phyloP scores from a whole-genome alignment of 2,888 invertebrate genomes.

The Euspilapteryx auroguttella region DNA sequence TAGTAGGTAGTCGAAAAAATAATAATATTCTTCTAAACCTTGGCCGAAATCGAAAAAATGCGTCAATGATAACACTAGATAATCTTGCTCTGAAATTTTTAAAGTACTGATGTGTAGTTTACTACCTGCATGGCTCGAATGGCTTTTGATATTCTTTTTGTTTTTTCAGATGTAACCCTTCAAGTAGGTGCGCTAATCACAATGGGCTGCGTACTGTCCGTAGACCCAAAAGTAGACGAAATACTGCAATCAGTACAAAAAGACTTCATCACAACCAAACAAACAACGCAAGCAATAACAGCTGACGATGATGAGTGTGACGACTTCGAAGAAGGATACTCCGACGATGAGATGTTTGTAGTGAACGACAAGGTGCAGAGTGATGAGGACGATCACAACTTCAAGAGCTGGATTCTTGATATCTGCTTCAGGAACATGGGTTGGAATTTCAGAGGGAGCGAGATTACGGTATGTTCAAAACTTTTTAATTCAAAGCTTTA shows the following conservation, averaged over 20 bases:
- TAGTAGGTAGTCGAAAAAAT: no score
- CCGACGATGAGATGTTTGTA: conserved; percentile 39
- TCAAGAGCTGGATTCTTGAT: conserved; percentile 64
- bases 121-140: background rate
- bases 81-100: no score
- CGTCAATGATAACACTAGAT: no score
- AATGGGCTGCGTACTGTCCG: conserved; percentile 70
- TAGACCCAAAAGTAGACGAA: conserved; percentile 67
- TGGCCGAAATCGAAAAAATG: no score
- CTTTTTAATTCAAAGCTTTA: no score
- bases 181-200: conserved; percentile 75
- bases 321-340: conserved; percentile 48
- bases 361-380: conserved; percentile 8
- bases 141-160: background rate
- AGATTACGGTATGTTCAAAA: conserved; percentile 22
- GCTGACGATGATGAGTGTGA: conserved; percentile 27
- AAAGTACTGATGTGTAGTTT: no score
- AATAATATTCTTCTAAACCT: no score
- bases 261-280: conserved; percentile 16
- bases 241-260: conserved; percentile 60
- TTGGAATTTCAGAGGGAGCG: conserved; percentile 30
- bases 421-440: conserved; percentile 63
- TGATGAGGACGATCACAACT: conserved; percentile 24
- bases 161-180: conserved; percentile 64
- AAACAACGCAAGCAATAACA: conserved; percentile 14